Evolutionary conservation across 1,140 invertebrate species (phyloP).

Genomic region (Adoxophyes honmai): DNA sequence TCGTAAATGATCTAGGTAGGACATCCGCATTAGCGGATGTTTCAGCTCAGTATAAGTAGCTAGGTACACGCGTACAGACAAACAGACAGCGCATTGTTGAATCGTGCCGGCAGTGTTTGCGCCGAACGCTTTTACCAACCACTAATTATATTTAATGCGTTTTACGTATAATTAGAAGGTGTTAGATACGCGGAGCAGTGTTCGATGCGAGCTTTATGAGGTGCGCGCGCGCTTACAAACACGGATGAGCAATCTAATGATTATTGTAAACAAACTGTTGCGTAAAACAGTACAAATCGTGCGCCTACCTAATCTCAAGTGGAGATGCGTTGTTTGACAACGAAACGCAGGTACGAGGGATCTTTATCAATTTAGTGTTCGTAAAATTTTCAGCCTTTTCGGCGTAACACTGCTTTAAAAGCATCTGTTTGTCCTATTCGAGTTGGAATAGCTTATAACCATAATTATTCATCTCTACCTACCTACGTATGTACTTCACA

Average conservation of each 20-base stretch:
- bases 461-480: no score
- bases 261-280: slow-evolving; percentile 38
- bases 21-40: no score
- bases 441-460: no score
- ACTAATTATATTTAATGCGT: slow-evolving; percentile 65
- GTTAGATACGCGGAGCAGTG: slow-evolving; percentile 63
- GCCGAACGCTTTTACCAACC: slow-evolving; percentile 53
- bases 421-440: no score
- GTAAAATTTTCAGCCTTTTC: no score
- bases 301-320: neutral
- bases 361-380: no score
- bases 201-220: slow-evolving; percentile 46
- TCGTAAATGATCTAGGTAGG: no score
- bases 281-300: slow-evolving; percentile 14
- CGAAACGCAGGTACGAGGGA: no score
- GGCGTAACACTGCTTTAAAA: no score
- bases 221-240: slow-evolving; percentile 40
- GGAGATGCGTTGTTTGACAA: no score
- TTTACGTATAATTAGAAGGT: slow-evolving; percentile 68
- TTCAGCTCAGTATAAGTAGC: no score
- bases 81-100: slow-evolving; percentile 35
- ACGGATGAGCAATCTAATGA: slow-evolving; percentile 32
- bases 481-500: no score
- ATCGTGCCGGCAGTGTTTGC: slow-evolving; percentile 36
- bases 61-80: slow-evolving; percentile 22